A percentile compares a stretch with the other conserved stretches of the same genome.
phyloP scores from a whole-genome alignment of 37 sponge, comb jelly and placozoan genomes.

The Ephydatia muelleri region DNA sequence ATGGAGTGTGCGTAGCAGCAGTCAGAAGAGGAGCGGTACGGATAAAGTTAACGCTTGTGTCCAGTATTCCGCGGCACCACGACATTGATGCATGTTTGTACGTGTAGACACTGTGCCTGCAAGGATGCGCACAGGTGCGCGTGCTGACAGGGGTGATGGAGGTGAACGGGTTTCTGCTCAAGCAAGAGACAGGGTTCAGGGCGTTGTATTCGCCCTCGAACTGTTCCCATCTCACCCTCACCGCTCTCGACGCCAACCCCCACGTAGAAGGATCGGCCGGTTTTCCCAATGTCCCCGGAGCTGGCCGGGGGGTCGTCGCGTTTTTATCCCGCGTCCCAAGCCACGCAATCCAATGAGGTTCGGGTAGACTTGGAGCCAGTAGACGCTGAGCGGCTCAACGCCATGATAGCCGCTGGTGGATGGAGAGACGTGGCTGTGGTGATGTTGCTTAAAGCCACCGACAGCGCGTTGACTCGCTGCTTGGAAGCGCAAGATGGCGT shows the following conservation, averaged over 20 bases:
- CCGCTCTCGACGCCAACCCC: slow-evolving; percentile 4
- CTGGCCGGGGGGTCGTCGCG: background rate
- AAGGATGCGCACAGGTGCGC: slow-evolving; percentile 18
- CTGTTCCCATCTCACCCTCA: background rate
- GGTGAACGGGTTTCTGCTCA: slow-evolving; percentile 20
- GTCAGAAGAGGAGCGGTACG: background rate
- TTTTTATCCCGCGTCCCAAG: slow-evolving; percentile 12
- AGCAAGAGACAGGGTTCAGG: slow-evolving; percentile 10
- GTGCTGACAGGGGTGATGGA: slow-evolving; percentile 55
- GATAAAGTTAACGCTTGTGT: background rate
- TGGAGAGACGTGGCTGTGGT: slow-evolving; percentile 16
- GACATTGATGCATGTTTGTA: background rate
- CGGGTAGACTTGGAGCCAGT: slow-evolving; percentile 3
- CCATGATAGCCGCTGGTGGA: background rate
- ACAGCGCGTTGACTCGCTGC: background rate
- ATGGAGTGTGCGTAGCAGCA: background rate
- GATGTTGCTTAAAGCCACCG: slow-evolving; percentile 13
- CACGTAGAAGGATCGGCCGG: slow-evolving; percentile 3
- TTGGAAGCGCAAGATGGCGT: background rate
- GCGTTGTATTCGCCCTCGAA: slow-evolving; percentile 20
- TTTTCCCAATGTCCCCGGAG: background rate
- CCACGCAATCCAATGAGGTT: background rate
- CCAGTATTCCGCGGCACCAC: background rate
- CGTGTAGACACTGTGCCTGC: slow-evolving; percentile 24
- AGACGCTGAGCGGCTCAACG: slow-evolving; percentile 8